A percentile compares a stretch with the other conserved stretches of the same genome.
phyloP scores from a whole-genome alignment of 2,888 invertebrate genomes.

The Digitonthophagus gazella region DNA sequence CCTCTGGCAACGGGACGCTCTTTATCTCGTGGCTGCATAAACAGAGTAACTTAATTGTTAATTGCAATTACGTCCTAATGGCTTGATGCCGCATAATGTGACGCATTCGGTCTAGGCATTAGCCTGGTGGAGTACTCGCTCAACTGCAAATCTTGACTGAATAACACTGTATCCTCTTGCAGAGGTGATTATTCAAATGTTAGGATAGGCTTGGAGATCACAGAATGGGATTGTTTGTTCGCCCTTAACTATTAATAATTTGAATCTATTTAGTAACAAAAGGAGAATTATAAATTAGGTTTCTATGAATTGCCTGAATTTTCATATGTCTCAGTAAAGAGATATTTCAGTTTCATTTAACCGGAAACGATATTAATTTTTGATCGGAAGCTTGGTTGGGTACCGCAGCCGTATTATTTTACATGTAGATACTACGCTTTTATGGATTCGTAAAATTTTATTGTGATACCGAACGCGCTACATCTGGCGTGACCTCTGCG shows the following conservation, averaged over 20 bases:
- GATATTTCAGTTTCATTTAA: too few relatives aligned
- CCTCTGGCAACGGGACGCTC: slow-evolving; percentile 7
- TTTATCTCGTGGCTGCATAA: slow-evolving; percentile 14
- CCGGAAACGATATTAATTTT: neutral
- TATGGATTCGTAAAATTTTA: slow-evolving; percentile 16
- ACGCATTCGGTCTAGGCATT: neutral
- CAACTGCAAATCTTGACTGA: neutral
- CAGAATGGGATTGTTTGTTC: neutral
- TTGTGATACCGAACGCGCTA: slow-evolving; percentile 8
- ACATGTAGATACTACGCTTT: slow-evolving; percentile 7
- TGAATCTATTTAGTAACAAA: too few relatives aligned
- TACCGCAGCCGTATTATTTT: neutral
- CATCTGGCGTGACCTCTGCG: slow-evolving; percentile 12
- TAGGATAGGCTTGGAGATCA: neutral
- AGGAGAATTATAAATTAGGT: too few relatives aligned
- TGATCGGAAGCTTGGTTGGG: too few relatives aligned
- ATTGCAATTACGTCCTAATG: slow-evolving; percentile 12
- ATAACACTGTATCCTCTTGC: neutral
- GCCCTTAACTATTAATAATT: too few relatives aligned
- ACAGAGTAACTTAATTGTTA: slow-evolving; percentile 12
- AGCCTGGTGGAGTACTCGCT: neutral
- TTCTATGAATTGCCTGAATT: too few relatives aligned
- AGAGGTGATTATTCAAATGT: neutral
- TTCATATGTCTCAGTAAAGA: too few relatives aligned
- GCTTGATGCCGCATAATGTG: slow-evolving; percentile 1